Conservation (phyloP, 1,140 invertebrate genomes). For the Eumeta japonica region DNA sequence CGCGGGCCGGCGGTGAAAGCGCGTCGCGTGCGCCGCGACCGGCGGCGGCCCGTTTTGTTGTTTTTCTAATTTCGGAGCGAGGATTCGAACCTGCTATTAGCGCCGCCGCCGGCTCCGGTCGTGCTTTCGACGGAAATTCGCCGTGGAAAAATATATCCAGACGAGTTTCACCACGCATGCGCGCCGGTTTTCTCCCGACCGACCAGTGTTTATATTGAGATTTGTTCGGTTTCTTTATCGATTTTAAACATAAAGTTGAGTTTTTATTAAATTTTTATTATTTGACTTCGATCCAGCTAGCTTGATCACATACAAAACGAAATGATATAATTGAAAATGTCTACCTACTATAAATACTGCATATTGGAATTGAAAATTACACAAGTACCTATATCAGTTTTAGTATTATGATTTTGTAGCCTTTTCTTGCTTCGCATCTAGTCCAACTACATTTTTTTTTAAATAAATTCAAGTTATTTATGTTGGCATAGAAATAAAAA, state of each 20-base stretch:
- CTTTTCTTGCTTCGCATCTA: constrained; percentile 15
- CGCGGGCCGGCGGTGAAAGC: constrained; percentile 46
- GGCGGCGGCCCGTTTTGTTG: constrained; percentile 42
- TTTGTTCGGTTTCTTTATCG: no score
- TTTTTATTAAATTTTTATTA: no score
- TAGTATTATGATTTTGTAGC: constrained; percentile 1
- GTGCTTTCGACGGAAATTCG: constrained; percentile 42
- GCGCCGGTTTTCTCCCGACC: no score
- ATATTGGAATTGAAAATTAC: no score
- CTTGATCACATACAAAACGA: background rate
- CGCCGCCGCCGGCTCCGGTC: constrained; percentile 16
- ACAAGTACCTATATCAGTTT: background rate
- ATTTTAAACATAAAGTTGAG: no score
- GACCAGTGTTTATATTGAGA: no score
- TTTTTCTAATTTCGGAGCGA: constrained; percentile 46
- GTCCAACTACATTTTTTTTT: no score
- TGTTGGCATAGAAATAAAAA: no score
- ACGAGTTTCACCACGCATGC: no score
- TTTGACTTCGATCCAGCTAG: no score
- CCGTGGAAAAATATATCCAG: constrained; percentile 35
- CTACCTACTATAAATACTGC: no score
- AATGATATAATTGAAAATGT: constrained; percentile 4
- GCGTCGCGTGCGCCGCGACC: constrained; percentile 30
- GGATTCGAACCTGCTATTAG: constrained; percentile 28
- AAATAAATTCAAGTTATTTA: no score